A percentile compares a stretch with the other conserved stretches of the same genome.
Evolutionary conservation across 2,797 vertebrate genomes (phyloP).

Genomic region (Bufotes viridis): DNA sequence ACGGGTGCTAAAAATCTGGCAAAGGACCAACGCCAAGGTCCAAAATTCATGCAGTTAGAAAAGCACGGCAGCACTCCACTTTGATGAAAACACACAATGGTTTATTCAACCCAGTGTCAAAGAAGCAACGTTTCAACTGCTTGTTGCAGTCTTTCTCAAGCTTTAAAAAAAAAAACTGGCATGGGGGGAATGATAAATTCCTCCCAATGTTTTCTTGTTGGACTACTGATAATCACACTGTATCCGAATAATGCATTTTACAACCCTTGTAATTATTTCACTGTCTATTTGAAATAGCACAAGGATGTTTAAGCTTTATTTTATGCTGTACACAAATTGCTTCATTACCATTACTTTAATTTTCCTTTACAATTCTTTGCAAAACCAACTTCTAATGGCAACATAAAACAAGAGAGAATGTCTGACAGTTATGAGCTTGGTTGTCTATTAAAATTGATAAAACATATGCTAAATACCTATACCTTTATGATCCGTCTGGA

Average conservation of each 20-base stretch:
- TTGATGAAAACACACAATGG: no score
- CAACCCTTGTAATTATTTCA: slow-evolving; percentile 19
- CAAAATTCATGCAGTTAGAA: no score
- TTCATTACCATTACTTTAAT: slow-evolving; percentile 35
- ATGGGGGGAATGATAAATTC: neutral
- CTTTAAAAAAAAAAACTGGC: no score
- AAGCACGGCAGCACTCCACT: no score
- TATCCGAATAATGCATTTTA: neutral
- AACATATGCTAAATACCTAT: slow-evolving; percentile 4
- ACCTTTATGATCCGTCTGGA: neutral
- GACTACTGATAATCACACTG: neutral
- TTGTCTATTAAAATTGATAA: neutral
- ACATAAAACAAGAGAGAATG: neutral
- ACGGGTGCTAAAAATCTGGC: no score
- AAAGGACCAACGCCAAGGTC: no score
- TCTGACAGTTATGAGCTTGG: neutral
- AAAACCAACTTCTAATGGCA: neutral
- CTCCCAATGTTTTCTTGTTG: neutral
- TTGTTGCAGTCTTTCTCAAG: no score
- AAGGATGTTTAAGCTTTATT: neutral
- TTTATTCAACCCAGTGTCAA: no score
- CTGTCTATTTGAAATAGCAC: slow-evolving; percentile 23
- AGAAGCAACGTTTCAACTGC: no score
- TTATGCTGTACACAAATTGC: slow-evolving; percentile 21
- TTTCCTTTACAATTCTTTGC: neutral